A percentile compares a stretch with the other conserved stretches of the same genome.
These are phyloP conservation scores for Amiota minor DNA, from an alignment of 2,888 invertebrate species.

Conservation along the genomic window DNA sequence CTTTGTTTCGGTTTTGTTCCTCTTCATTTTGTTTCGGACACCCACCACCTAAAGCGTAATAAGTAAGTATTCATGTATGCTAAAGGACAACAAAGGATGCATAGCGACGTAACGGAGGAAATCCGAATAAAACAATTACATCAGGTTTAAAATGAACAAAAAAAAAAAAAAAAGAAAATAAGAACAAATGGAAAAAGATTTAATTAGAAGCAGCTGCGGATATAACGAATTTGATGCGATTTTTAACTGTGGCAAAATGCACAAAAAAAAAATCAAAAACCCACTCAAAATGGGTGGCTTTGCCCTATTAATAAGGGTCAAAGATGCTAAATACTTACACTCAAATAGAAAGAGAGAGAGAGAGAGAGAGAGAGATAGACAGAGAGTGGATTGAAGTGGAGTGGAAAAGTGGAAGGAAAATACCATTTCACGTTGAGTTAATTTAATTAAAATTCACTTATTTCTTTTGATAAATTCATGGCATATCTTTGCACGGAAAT, in stretches of 20 bases:
- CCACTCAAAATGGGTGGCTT: too few species aligned
- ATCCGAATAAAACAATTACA: too few species aligned
- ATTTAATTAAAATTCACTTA: slow-evolving; percentile 23
- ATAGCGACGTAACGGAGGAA: too few species aligned
- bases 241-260: slow-evolving; percentile 23
- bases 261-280: too few species aligned
- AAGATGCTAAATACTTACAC: too few species aligned
- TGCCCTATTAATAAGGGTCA: too few species aligned
- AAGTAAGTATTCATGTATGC: too few species aligned
- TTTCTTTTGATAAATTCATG: slow-evolving; percentile 21
- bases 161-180: not conserved
- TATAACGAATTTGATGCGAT: slow-evolving; percentile 28
- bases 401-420: not conserved
- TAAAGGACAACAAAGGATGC: too few species aligned
- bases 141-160: too few species aligned
- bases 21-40: not conserved
- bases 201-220: slow-evolving; percentile 27
- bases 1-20: not conserved
- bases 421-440: not conserved
- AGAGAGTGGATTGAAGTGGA: not conserved
- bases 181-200: slow-evolving; percentile 4
- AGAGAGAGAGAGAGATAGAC: too few species aligned
- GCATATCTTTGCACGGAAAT: slow-evolving; percentile 17
- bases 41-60: too few species aligned
- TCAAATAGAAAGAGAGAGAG: not conserved